These are phyloP conservation scores for Gisinianus flammeolus DNA, from an alignment of 2,888 invertebrate species.

Conservation along the genomic window DNA sequence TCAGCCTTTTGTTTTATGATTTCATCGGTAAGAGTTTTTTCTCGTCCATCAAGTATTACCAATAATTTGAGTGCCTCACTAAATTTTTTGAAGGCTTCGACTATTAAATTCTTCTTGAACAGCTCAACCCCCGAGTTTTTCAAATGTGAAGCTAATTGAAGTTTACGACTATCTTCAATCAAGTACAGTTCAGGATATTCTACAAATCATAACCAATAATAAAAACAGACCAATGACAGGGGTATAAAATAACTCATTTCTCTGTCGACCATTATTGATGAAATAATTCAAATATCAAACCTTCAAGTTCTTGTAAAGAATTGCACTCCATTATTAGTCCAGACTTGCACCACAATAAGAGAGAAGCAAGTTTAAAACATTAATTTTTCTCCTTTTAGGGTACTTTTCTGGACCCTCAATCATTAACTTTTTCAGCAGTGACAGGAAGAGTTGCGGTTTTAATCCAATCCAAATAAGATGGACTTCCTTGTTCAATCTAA, in stretches of 20 bases:
- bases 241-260: too few species aligned
- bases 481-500: conserved; percentile 77
- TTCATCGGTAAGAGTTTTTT: conserved; percentile 64
- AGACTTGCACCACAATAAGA: background rate
- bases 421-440: background rate
- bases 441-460: conserved; percentile 63
- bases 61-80: conserved; percentile 76
- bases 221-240: too few species aligned
- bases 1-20: conserved; percentile 65
- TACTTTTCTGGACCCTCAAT: background rate
- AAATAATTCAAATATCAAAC: too few species aligned
- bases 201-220: conserved; percentile 25
- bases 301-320: conserved; percentile 20
- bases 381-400: background rate
- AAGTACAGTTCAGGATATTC: conserved; percentile 44
- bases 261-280: too few species aligned
- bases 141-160: conserved; percentile 41
- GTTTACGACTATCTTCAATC: conserved; percentile 37
- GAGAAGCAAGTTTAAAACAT: background rate
- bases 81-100: conserved; percentile 77
- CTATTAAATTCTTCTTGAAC: conserved; percentile 68
- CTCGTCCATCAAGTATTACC: conserved; percentile 64
- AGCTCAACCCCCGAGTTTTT: conserved; percentile 66
- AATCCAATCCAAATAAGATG: conserved; percentile 80
- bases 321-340: conserved; percentile 14